Evolutionary conservation across 2,113 vertebrate genomes (phyloP), one percentile per base, ranked within the genome.

Genomic region (Zosterops pallidus): DNA sequence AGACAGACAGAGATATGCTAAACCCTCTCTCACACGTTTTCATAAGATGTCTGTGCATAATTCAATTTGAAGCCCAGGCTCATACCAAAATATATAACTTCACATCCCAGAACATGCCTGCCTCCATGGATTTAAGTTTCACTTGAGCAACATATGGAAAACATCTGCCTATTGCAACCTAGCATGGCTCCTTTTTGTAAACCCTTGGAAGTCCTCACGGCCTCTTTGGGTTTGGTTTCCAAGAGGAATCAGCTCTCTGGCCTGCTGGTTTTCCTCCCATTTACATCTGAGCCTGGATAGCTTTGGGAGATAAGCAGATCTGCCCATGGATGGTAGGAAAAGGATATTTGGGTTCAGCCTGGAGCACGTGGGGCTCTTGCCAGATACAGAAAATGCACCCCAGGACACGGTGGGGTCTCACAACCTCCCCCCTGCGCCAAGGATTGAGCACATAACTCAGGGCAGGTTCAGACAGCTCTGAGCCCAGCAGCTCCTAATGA

Each of bases 61-160:
- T 85, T 97, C 92, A 92, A 71, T 95, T 79, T 93, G 93, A 97
- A 97, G 96, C 69, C 89, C 72, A 46, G 94, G 95, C 96, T 96
- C 83, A 92, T 93, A 93, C 90, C 96, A 87, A 92, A 97, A 96
- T 89, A 81, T 76, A 74, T 91, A 95, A 85, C 89, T 79, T 72
- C 89, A 89, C 92, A 39, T 86, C 1, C 11, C 60, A 83, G 59
- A 62, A 55, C 95, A 96, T 74, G 92, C 86, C 89, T 92, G 93
- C 72, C 82, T 92, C 94, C 5, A 71, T 94, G 41, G 80, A 90
- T 91, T 96, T 90, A 93, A 93, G 95, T 95, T 95, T 72, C 96
- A 93, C 88, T 96, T 87, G 94, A 95, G 56, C 68, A 95, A 88
- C 97, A 98, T 97, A 97, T 98, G 97, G 97, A 95, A 97, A 94